Percentiles rank a stretch among this genome's conserved stretches.
These are phyloP conservation scores for Syncerus caffer DNA, from an alignment of 2,797 vertebrate species.

Conservation along the genomic window DNA sequence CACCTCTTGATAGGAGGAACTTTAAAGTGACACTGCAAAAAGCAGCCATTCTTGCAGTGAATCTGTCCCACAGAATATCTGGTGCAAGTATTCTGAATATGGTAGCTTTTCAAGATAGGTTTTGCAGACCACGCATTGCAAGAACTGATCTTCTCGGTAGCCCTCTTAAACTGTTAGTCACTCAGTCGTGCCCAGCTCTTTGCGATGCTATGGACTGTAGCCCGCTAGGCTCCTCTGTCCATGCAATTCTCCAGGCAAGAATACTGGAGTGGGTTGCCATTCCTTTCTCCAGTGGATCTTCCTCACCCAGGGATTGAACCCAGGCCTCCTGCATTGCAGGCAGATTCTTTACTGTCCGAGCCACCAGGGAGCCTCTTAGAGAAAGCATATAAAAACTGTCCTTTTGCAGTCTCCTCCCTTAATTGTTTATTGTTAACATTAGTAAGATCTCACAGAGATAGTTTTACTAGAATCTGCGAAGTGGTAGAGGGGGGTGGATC, in stretches of 20 bases:
- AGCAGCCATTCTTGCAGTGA: background rate
- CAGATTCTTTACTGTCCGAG: background rate
- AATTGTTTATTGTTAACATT: background rate
- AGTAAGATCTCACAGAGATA: background rate
- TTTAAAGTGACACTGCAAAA: background rate
- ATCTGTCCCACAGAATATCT: background rate
- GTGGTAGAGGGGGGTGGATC: rapidly evolving
- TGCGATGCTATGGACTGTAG: background rate
- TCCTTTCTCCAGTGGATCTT: background rate
- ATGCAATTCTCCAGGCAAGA: background rate
- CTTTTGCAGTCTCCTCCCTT: background rate
- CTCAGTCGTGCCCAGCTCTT: background rate
- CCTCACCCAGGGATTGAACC: background rate
- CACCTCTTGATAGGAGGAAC: background rate
- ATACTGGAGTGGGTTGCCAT: background rate
- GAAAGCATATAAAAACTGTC: background rate
- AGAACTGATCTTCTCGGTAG: background rate
- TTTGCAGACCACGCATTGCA: background rate
- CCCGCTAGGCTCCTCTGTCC: background rate
- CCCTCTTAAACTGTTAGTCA: background rate
- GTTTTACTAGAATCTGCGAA: background rate
- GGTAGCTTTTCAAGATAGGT: background rate
- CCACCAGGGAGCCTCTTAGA: background rate
- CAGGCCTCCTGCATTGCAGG: background rate
- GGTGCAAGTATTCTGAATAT: background rate